Percentiles rank a stretch among this genome's conserved stretches.
phyloP scores from a whole-genome alignment of 1,140 invertebrate genomes.

The Camponotus pennsylvanicus region DNA sequence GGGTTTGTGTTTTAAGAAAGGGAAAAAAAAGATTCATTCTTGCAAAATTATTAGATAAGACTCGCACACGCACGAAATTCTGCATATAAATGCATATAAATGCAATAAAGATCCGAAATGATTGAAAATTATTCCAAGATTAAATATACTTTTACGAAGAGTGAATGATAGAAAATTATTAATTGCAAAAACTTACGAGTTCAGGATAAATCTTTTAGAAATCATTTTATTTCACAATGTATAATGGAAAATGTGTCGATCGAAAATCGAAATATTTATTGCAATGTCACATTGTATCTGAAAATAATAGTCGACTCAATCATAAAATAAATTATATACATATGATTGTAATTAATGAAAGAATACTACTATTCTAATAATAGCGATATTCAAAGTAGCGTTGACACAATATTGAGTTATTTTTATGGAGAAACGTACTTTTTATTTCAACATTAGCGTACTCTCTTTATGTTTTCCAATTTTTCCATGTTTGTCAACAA shows the following conservation, averaged over 20 bases:
- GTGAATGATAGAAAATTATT: background rate
- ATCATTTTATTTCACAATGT: background rate
- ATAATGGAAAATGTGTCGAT: background rate
- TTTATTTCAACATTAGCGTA: background rate
- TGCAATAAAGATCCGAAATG: background rate
- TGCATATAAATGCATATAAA: background rate
- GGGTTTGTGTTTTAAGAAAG: background rate
- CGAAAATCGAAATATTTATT: background rate
- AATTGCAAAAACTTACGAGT: background rate
- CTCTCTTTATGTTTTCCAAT: conserved; percentile 25
- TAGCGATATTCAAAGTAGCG: conserved; percentile 12
- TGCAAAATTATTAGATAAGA: background rate
- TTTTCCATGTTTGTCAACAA: conserved; percentile 29
- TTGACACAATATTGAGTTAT: background rate
- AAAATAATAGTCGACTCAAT: background rate
- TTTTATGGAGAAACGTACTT: conserved; percentile 6
- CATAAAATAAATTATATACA: background rate
- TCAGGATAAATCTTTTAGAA: background rate
- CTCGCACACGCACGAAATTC: background rate
- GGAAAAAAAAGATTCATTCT: background rate
- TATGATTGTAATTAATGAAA: conserved; percentile 8
- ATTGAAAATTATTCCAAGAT: background rate
- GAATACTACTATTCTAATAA: conserved; percentile 1
- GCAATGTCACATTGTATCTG: background rate
- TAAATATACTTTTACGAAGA: too few species aligned